phyloP scores from a whole-genome alignment of 2,797 vertebrate genomes.

The Lutra lutra region DNA sequence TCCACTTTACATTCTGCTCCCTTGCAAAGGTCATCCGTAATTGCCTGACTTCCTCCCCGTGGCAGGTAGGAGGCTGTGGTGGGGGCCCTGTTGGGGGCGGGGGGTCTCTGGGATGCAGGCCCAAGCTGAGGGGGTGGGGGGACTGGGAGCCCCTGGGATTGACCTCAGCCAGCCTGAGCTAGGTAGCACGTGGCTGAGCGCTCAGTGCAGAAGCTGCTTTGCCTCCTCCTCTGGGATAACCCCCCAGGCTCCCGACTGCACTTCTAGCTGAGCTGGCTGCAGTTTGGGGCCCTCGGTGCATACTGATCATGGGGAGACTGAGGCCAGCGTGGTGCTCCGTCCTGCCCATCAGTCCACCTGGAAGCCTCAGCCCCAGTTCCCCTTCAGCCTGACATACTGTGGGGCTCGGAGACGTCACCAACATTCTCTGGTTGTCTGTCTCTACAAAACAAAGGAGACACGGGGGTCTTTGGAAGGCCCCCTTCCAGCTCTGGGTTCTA shows the following conservation, averaged over 20 bases:
- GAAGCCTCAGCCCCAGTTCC: not conserved
- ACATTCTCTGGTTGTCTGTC: not conserved
- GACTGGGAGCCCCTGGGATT: accelerated
- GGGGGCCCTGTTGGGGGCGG: not conserved
- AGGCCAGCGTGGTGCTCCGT: not conserved
- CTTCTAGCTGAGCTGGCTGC: not conserved
- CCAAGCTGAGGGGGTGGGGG: accelerated
- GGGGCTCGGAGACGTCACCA: not conserved
- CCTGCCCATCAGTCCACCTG: not conserved
- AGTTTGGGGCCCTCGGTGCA: accelerated
- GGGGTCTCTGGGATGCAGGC: not conserved
- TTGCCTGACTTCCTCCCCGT: not conserved
- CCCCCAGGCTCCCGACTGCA: not conserved
- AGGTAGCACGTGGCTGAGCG: not conserved
- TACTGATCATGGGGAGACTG: not conserved
- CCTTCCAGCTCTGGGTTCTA: not conserved
- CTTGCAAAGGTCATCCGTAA: not conserved
- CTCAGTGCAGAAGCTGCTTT: not conserved
- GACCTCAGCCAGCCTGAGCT: not conserved
- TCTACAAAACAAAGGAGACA: not conserved
- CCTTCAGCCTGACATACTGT: not conserved
- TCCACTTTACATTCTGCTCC: not conserved
- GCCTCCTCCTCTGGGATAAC: not conserved
- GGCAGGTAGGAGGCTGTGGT: not conserved
- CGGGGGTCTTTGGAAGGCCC: not conserved